A percentile compares a stretch with the other conserved stretches of the same genome.
These are phyloP conservation scores for Mylabris sibirica DNA, from an alignment of 2,888 invertebrate species.

Conservation along the genomic window DNA sequence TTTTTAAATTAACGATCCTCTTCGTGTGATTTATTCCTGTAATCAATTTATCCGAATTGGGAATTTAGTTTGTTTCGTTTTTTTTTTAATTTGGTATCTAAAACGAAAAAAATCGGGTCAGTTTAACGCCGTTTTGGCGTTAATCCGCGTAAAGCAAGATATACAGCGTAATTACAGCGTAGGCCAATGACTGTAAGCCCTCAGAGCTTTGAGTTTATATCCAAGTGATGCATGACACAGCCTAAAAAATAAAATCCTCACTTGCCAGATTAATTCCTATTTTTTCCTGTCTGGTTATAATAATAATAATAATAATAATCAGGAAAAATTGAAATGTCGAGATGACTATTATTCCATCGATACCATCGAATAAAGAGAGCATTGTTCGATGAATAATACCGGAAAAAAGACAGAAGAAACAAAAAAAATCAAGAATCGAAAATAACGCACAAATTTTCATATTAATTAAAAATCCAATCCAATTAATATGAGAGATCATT, in stretches of 20 bases:
- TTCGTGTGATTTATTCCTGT: background rate
- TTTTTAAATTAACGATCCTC: background rate
- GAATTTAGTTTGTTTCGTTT: background rate
- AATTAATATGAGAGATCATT: slow-evolving; percentile 60
- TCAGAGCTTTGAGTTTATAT: slow-evolving; percentile 44
- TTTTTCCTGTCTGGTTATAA: background rate
- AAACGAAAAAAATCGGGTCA: slow-evolving; percentile 42
- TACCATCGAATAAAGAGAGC: background rate
- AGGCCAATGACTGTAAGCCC: slow-evolving; percentile 55
- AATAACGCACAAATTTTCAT: slow-evolving; percentile 60
- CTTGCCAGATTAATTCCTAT: slow-evolving; percentile 40
- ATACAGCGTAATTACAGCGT: slow-evolving; percentile 56
- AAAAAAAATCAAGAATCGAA: slow-evolving; percentile 35
- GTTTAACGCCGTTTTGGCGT: slow-evolving; percentile 47
- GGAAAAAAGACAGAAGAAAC: slow-evolving; percentile 29
- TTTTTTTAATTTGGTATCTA: background rate
- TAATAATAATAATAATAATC: background rate
- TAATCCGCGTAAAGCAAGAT: slow-evolving; percentile 58
- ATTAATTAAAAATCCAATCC: slow-evolving; percentile 63
- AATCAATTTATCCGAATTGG: background rate
- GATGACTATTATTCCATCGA: slow-evolving; percentile 6
- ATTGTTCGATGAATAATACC: slow-evolving; percentile 26
- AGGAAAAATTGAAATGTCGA: slow-evolving; percentile 14
- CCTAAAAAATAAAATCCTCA: slow-evolving; percentile 52
- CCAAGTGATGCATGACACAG: slow-evolving; percentile 53